Percentiles rank a stretch among this genome's conserved stretches.
Evolutionary conservation across 2,113 vertebrate species (phyloP).

Genomic region (Pedionomus torquatus): DNA sequence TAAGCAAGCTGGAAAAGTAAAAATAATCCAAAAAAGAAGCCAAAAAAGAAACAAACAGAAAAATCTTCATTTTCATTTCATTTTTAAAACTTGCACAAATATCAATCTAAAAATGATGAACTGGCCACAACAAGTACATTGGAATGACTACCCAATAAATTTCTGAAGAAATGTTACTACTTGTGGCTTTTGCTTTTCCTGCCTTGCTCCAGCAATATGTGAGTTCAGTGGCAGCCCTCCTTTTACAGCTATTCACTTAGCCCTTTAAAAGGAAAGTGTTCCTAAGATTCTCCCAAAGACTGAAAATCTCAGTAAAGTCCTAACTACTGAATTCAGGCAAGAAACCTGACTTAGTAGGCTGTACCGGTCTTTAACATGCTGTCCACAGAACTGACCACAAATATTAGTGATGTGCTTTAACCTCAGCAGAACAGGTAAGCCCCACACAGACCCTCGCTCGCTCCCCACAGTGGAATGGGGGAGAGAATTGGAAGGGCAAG

Average conservation of each 20-base stretch:
- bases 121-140: rapidly evolving
- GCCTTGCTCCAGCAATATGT: neutral
- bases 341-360: neutral
- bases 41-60: rapidly evolving
- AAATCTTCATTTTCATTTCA: neutral
- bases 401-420: neutral
- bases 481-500: neutral
- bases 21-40: neutral
- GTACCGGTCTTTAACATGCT: neutral
- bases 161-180: neutral
- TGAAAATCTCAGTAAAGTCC: neutral
- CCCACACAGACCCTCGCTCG: neutral
- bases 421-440: neutral
- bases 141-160: neutral
- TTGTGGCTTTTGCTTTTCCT: neutral
- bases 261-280: neutral
- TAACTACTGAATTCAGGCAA: neutral
- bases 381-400: neutral
- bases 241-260: neutral
- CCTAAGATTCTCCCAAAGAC: neutral
- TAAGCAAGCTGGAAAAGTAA: neutral
- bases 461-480: neutral
- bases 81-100: neutral
- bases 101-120: neutral
- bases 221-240: neutral